Evolutionary conservation across 2,797 vertebrate species (phyloP), one percentile per base, ranked within the genome.

Genomic region (Darevskia mixta): DNA sequence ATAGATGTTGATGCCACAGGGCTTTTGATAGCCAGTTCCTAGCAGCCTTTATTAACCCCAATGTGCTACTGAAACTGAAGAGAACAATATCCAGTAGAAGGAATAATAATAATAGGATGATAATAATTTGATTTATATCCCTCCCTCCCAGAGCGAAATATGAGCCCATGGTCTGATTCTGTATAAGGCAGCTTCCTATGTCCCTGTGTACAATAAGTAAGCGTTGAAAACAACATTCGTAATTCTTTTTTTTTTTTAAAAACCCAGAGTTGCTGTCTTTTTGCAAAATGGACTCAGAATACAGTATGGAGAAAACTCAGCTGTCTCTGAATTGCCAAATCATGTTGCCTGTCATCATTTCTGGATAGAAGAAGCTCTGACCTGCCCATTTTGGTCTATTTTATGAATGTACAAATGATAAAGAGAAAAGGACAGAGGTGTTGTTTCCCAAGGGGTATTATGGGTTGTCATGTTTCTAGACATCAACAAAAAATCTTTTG

Each of bases 361-460:
- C 95, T 93, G 88, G 93, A 94, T 93, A 94, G 94, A 93, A 96
- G 94, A 94, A 94, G 94, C 95, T 96, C 95, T 94, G 93, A 80
- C 88, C 90, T 88, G 93, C 93, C 64, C 86, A 72, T 86, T 93
- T 92, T 92, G 35, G 11, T 9, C 92, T 89, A 90, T 86, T 84
- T 82, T 89, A 25, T 0, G 49, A 55, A 55, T 15, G 49, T 55
- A 55, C 49, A 55, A 55, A 55, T 55, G 49, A 55, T 55, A 55
- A 55, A 87, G 64, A 86, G 86, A 86, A 92, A 73, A 66, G 66
- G 58, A 76, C 86, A 41, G 38, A 89, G 85, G 87, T 79, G 11
- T 82, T 90, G 29, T 61, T 89, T 85, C 27, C 49, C 27, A 90
- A 88, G 88, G 93, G 90, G 93, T 89, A 87, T 93, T 79, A 82